Conservation (phyloP, 2,113 vertebrate genomes). For the Astatotilapia flaviijosephi region DNA sequence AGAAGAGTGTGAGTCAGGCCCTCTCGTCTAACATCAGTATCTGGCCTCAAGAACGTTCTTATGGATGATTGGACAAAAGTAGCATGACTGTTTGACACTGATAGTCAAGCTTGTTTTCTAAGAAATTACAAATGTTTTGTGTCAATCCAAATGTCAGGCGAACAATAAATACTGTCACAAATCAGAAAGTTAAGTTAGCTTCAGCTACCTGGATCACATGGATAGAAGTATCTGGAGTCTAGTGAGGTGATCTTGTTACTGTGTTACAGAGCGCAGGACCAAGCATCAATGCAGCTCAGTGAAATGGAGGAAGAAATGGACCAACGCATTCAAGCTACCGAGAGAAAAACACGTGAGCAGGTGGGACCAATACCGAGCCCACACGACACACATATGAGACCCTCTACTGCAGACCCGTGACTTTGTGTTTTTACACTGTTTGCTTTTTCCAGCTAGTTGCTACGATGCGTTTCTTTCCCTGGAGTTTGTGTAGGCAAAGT, state of each 20-base stretch:
- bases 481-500: background rate
- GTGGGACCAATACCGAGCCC: conserved; percentile 50
- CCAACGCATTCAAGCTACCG: conserved; percentile 83
- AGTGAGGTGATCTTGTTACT: background rate
- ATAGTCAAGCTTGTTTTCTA: background rate
- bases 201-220: background rate
- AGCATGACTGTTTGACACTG: background rate
- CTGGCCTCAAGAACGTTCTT: background rate
- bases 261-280: conserved; percentile 86
- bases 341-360: conserved; percentile 80
- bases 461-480: background rate
- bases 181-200: background rate
- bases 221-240: background rate
- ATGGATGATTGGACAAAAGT: background rate
- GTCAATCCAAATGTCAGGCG: background rate
- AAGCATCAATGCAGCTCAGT: conserved; percentile 85
- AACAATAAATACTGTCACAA: background rate
- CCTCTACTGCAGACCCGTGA: background rate
- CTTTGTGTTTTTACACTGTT: background rate
- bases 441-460: background rate
- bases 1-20: background rate
- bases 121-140: background rate
- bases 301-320: conserved; percentile 98
- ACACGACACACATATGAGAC: background rate
- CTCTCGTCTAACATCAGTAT: background rate